These are phyloP conservation scores for Balaeniceps rex DNA, from an alignment of 2,113 vertebrate genomes.

Conservation along the genomic window DNA sequence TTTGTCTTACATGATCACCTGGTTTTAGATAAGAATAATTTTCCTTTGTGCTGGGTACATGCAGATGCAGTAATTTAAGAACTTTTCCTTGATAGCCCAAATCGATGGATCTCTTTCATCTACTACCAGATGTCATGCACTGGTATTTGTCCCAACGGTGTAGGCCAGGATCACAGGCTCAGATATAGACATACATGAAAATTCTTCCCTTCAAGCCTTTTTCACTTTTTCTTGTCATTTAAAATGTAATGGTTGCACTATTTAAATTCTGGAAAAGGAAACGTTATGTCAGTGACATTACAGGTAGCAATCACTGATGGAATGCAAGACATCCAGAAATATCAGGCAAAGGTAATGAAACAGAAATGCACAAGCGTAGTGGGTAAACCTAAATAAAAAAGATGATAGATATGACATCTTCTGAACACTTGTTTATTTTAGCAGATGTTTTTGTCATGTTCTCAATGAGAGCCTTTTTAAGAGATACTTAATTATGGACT, in stretches of 20 bases:
- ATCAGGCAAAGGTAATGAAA: neutral
- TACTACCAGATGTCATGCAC: slow-evolving; percentile 57
- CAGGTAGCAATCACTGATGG: neutral
- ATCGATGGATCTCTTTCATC: neutral
- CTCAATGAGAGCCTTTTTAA: neutral
- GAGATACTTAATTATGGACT: neutral
- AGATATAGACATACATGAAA: neutral
- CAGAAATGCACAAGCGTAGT: neutral
- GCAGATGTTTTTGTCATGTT: neutral
- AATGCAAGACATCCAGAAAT: neutral
- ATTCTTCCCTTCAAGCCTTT: neutral
- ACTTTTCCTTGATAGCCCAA: neutral
- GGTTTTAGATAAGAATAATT: neutral
- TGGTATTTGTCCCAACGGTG: neutral
- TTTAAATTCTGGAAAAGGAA: neutral
- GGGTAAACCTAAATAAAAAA: slow-evolving; percentile 6
- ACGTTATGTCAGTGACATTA: neutral
- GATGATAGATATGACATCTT: neutral
- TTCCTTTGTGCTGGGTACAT: neutral
- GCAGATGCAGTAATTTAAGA: neutral
- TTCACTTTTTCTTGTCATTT: neutral
- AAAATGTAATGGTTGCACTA: neutral
- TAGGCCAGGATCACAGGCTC: neutral
- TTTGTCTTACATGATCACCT: neutral
- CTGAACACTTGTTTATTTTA: neutral